Evolutionary conservation across 2,888 invertebrate species (phyloP).

Genomic region (Neoitamus cyanurus): DNA sequence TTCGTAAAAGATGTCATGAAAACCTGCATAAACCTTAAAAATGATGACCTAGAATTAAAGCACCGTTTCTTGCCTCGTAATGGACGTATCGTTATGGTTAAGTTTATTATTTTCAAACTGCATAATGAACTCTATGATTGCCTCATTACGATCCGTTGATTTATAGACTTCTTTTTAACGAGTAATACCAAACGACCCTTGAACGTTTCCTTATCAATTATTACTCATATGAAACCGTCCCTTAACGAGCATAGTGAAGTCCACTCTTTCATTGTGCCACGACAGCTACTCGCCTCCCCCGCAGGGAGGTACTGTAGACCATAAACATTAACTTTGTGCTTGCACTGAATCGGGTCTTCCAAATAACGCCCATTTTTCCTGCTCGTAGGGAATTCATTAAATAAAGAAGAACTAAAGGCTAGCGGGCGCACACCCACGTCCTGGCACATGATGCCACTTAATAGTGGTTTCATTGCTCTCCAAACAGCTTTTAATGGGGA

Average conservation of each 20-base stretch:
- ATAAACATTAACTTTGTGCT: conserved; percentile 10
- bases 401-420: background rate
- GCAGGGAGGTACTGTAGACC: background rate
- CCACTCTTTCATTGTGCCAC: background rate
- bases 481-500: background rate
- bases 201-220: background rate
- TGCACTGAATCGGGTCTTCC: background rate
- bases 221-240: background rate
- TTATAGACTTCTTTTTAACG: background rate
- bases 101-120: background rate
- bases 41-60: no score
- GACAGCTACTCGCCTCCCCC: background rate
- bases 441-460: background rate
- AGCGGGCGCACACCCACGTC: background rate
- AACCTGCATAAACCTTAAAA: no score
- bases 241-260: background rate
- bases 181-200: background rate
- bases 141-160: background rate
- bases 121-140: background rate
- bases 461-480: background rate
- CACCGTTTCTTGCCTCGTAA: no score
- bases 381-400: background rate
- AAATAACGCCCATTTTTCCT: background rate
- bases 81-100: background rate
- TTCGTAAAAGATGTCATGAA: no score